These are phyloP conservation scores for Elachura formosa DNA, from an alignment of 2,113 vertebrate species.

Conservation along the genomic window DNA sequence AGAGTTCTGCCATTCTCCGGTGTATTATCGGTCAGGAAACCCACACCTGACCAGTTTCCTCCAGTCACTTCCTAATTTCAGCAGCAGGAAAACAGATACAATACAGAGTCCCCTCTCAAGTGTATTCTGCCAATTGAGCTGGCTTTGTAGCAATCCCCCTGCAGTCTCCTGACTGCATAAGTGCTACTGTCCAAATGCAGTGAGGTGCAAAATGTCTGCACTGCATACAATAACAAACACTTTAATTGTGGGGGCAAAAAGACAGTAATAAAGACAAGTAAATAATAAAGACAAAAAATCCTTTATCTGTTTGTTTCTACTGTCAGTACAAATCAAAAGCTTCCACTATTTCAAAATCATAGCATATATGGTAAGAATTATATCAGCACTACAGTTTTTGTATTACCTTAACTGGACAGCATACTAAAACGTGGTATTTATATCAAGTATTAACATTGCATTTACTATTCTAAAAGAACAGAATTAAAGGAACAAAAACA, in stretches of 20 bases:
- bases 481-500: background rate
- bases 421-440: background rate
- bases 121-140: background rate
- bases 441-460: background rate
- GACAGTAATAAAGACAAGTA: background rate
- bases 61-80: background rate
- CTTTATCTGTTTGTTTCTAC: background rate
- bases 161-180: background rate
- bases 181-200: background rate
- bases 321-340: background rate
- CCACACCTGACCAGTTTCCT: background rate
- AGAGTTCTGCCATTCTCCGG: background rate
- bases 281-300: background rate
- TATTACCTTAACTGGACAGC: background rate
- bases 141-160: background rate
- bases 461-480: background rate
- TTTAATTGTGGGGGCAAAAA: background rate
- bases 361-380: background rate
- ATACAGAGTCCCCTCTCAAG: background rate
- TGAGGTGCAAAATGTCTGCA: background rate
- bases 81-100: background rate
- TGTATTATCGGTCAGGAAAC: background rate
- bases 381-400: background rate
- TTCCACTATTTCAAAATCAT: background rate
- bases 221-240: rapidly evolving